Evolutionary conservation across 2,888 invertebrate genomes (phyloP).

Genomic region (Lasioglossum malachurum): DNA sequence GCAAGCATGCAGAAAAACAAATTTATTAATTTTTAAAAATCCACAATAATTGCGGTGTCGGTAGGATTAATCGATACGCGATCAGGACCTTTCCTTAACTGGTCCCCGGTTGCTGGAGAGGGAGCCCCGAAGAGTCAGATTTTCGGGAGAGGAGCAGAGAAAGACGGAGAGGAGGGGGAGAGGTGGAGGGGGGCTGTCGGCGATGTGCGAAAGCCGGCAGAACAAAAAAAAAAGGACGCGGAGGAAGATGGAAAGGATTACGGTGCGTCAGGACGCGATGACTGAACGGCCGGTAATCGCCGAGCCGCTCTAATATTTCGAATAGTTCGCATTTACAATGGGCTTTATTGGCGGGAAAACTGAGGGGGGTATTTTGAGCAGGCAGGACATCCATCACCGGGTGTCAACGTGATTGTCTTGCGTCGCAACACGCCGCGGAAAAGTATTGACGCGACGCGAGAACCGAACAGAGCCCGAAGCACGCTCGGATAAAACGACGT

Average conservation of each 20-base stretch:
- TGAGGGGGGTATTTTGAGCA: conserved; percentile 78
- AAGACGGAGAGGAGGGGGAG: neutral
- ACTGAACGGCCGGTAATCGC: conserved; percentile 84
- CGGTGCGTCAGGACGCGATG: conserved; percentile 83
- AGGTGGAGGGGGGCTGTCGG: neutral
- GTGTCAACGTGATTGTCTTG: conserved; percentile 85
- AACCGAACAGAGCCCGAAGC: neutral
- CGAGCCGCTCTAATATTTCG: conserved; percentile 83
- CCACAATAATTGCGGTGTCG: neutral
- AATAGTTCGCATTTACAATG: conserved; percentile 85
- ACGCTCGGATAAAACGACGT: neutral
- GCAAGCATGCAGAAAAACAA: too few species aligned
- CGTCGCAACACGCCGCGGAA: conserved; percentile 75
- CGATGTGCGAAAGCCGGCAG: conserved; percentile 21
- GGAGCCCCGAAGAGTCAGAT: neutral
- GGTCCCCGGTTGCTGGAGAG: neutral
- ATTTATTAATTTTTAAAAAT: neutral
- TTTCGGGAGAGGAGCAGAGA: neutral
- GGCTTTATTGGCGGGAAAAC: conserved; percentile 84
- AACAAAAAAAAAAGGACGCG: conserved; percentile 38
- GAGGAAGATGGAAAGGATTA: conserved; percentile 80
- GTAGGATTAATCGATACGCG: neutral
- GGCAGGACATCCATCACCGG: conserved; percentile 83
- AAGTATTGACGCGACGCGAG: conserved; percentile 77
- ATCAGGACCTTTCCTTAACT: neutral